Evolutionary conservation across 2,888 invertebrate species (phyloP), one percentile per base, ranked within the genome.

Genomic region (Bhutanitis thaidina): DNA sequence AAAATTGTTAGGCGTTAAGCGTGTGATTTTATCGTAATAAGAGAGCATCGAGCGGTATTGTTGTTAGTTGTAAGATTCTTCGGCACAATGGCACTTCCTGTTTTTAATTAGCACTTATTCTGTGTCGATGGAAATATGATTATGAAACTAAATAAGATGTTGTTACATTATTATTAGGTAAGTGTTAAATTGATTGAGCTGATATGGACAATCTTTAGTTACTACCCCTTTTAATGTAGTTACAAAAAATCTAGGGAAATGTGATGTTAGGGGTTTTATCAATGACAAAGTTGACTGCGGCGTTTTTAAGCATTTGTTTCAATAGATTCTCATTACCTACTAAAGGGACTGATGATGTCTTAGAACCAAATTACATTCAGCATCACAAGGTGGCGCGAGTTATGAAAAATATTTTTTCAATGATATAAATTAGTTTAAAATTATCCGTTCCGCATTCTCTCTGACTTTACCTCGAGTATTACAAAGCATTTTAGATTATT

Each of bases 51-150:
- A 82, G 81, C 84, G 87, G 87, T 82, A 80, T 89, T 89, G 89
- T 89, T 89, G 88, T 86, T 89, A 88, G 85, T 82, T 82, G 64
- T 89, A 88, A 88, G 86, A 71, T 86, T 87, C 87, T 87, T 86
- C 88, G 89, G 87, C 89, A 89, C 89, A 86, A 83, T 77, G 79
- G 89, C 89, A 89, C 89, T 89, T 87, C 89, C 89, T 88, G 89
- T 89, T 89, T 85, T 89, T 87, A 81, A 87, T 86, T 88, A 86
- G 89, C 89, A 89, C 89, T 87, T 87, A 88, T 88, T 89, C 85
- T 87, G 89, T 89, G 89, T 89, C 89, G 89, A 85, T 84, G 84
- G 79, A 87, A 83, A 80, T 83, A 84, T 79, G 81, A 88, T 83
- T 87, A 86, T 80, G 74, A 82, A 83, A 74, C 74, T 84, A 87